These are phyloP conservation scores for Nasonovia ribisnigri DNA, from an alignment of 2,888 invertebrate genomes.

Conservation along the genomic window DNA sequence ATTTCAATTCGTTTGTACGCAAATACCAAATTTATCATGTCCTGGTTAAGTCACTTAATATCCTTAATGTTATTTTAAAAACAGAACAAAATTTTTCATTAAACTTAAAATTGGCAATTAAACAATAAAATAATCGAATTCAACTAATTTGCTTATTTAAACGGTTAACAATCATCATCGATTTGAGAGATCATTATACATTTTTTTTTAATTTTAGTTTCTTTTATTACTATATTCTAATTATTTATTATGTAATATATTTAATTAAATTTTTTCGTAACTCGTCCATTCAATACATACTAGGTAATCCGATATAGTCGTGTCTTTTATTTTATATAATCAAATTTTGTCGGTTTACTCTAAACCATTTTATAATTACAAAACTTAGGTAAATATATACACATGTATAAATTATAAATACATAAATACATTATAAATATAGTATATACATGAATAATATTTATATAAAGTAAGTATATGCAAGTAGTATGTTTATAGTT, in stretches of 20 bases:
- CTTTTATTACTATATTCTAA: not conserved
- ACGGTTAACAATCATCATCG: not conserved
- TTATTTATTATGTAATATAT: not conserved
- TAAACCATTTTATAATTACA: not conserved
- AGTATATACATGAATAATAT: too few species aligned
- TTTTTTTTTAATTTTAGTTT: not conserved
- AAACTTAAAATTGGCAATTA: not conserved
- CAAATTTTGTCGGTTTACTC: not conserved
- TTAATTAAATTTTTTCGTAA: not conserved
- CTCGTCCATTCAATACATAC: not conserved
- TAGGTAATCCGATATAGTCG: not conserved
- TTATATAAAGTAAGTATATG: not conserved
- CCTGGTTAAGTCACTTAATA: not conserved
- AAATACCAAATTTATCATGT: conserved; percentile 6
- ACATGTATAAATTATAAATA: too few species aligned
- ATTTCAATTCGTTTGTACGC: not conserved
- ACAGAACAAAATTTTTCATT: not conserved
- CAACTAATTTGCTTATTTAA: not conserved
- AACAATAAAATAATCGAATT: not conserved
- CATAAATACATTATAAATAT: too few species aligned
- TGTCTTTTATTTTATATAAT: not conserved
- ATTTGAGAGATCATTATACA: not conserved
- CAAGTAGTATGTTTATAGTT: not conserved
- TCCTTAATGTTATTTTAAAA: not conserved
- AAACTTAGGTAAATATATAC: not conserved